Base-by-base conservation (phyloP, 1,140 invertebrate genomes). In the Drosophila rhopaloa region DNA sequence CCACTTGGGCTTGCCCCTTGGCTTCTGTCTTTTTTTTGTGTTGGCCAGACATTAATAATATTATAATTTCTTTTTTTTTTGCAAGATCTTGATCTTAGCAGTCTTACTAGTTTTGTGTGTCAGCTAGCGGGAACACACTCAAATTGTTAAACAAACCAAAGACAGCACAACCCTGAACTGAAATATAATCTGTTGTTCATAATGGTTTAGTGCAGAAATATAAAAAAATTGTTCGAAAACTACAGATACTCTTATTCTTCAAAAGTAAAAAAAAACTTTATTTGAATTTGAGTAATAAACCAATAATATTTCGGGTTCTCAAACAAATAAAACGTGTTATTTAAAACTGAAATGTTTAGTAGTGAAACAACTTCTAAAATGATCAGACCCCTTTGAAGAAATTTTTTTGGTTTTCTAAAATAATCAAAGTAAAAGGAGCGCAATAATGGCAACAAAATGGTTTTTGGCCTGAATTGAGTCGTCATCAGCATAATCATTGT, bases 401-500 rank as follows among this genome's bases (percentile, higher is more conserved):
- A 24, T 24, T 4, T 24, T 24, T 24, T 24, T 24, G 24, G 8
- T 32, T 32, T 0, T 32, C 47, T 29, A 4, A 14, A 4, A 48
- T 19, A 24, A 63, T 9, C 11, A 35, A 62, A 41, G 41, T 16
- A 14, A 56, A 53, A 29, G 13, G 14, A 27, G 35, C 59, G 27
- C 29, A 67, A 51, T 51, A 38, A 24, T 24, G 11, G 11, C 16
- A 27, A 19, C 9, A 27, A 55, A 55, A 5, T 65, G 11, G 11
- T 14, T 55, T 54, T 66, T 71, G 76, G 43, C 71, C 66, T 63
- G 24, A 86, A 88, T 79, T 66, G 70, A 82, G 79, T 83, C 66
- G 65, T 86, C 83, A 83, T 82, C 51, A 61, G 68, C 57, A 75
- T 67, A n/a, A 27, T 79, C 27, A 56, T 74, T 37, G 11, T 53